phyloP scores from a whole-genome alignment of 2,797 vertebrate species.

The Eutrigla gurnardus region DNA sequence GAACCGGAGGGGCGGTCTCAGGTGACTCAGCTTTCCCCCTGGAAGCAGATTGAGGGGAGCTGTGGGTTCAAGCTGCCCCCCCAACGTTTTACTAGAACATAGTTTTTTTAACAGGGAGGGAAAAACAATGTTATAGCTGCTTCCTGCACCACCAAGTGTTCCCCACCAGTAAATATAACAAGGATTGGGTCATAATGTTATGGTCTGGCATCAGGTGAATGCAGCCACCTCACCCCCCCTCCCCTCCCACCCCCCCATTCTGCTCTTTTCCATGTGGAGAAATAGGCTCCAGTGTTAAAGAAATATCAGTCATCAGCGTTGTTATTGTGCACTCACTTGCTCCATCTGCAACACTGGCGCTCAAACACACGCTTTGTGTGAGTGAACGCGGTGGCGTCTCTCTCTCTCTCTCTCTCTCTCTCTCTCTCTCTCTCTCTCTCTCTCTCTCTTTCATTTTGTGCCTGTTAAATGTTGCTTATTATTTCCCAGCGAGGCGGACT shows the following conservation, averaged over 20 bases:
- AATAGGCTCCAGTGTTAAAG: conserved; percentile 69
- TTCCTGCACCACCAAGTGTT: conserved; percentile 83
- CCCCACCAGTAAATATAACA: conserved; percentile 83
- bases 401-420: conserved; percentile 39
- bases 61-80: conserved; percentile 76
- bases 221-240: conserved; percentile 16
- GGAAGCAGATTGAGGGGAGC: conserved; percentile 79
- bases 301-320: conserved; percentile 76
- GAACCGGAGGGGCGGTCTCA: conserved; percentile 67
- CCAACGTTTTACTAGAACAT: conserved; percentile 85
- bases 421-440: conserved; percentile 26
- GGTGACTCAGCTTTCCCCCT: conserved; percentile 87
- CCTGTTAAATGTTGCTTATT: conserved; percentile 67
- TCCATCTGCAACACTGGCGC: conserved; percentile 68
- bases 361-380: conserved; percentile 73
- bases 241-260: conserved; percentile 12
- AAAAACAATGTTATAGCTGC: conserved; percentile 83
- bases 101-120: conserved; percentile 83
- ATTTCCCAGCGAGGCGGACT: conserved; percentile 62
- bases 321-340: conserved; percentile 77
- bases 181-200: conserved; percentile 77
- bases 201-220: conserved; percentile 81
- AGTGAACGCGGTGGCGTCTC: conserved; percentile 58
- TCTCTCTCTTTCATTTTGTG: conserved; percentile 57
- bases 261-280: conserved; percentile 71